These are phyloP conservation scores for Intellagama lesueurii DNA, from an alignment of 2,797 vertebrate species.

Conservation along the genomic window DNA sequence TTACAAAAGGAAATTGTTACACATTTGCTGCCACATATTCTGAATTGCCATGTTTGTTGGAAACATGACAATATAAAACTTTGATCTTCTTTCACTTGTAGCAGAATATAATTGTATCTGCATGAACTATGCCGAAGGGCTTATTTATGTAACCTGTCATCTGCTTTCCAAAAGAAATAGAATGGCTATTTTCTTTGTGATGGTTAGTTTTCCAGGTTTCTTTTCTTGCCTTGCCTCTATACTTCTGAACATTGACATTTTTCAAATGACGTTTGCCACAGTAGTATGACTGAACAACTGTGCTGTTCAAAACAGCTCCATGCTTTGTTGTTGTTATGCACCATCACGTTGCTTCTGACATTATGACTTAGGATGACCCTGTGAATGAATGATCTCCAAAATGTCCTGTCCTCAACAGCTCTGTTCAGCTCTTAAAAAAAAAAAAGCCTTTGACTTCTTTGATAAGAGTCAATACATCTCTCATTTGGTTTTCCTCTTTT, in stretches of 20 bases:
- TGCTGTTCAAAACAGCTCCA: neutral
- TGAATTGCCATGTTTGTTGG: conserved; percentile 44
- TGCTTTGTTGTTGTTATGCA: no score
- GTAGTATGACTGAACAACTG: neutral
- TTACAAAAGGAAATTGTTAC: neutral
- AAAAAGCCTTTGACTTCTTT: no score
- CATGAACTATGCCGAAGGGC: neutral
- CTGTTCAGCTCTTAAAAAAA: no score
- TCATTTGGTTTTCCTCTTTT: no score
- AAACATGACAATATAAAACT: conserved; percentile 23
- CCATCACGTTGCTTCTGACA: no score
- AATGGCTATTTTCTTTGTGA: neutral
- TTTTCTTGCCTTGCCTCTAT: neutral
- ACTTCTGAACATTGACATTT: neutral
- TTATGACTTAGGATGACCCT: no score
- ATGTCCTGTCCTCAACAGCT: no score
- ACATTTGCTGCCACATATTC: conserved; percentile 28
- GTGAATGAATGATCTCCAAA: no score
- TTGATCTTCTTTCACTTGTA: conserved; percentile 24
- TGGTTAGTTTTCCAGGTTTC: neutral
- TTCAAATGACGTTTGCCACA: neutral
- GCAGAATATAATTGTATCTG: neutral
- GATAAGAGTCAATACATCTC: no score
- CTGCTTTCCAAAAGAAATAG: neutral
- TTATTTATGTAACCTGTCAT: conserved; percentile 5